phyloP scores from a whole-genome alignment of 2,888 invertebrate genomes.

The Dolomedes plantarius region DNA sequence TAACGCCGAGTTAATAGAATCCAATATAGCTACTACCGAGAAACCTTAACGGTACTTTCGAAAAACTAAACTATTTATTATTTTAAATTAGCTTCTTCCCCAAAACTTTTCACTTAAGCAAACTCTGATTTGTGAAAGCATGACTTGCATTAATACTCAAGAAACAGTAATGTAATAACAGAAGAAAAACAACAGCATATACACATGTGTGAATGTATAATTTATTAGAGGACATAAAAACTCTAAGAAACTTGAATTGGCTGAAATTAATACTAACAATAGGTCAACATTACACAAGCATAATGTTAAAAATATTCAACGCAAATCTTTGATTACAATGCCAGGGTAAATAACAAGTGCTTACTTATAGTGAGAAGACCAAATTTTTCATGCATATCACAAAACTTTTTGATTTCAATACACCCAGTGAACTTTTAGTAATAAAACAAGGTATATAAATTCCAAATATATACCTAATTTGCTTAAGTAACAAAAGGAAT shows the following conservation, averaged over 20 bases:
- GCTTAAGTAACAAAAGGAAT: no score
- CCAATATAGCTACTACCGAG: no score
- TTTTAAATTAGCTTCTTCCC: no score
- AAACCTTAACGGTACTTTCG: no score
- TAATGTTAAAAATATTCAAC: neutral
- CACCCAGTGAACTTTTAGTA: neutral
- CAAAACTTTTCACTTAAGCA: no score
- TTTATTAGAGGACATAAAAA: conserved; percentile 20
- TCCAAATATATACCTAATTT: no score
- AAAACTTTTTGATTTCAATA: neutral
- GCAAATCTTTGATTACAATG: neutral
- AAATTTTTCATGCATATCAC: neutral
- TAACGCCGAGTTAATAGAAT: no score
- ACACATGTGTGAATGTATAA: neutral
- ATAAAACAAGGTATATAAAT: neutral
- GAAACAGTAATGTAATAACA: neutral
- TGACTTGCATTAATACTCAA: no score
- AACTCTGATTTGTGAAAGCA: no score
- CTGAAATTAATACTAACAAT: neutral
- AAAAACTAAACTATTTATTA: no score
- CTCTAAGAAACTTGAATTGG: conserved; percentile 1
- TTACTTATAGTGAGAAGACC: conserved; percentile 10
- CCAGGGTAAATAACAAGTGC: neutral
- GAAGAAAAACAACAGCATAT: neutral
- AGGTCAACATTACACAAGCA: neutral